Percentiles rank a stretch among this genome's conserved stretches.
Conservation (phyloP, 2,113 vertebrate genomes). For the Carlito syrichta region DNA sequence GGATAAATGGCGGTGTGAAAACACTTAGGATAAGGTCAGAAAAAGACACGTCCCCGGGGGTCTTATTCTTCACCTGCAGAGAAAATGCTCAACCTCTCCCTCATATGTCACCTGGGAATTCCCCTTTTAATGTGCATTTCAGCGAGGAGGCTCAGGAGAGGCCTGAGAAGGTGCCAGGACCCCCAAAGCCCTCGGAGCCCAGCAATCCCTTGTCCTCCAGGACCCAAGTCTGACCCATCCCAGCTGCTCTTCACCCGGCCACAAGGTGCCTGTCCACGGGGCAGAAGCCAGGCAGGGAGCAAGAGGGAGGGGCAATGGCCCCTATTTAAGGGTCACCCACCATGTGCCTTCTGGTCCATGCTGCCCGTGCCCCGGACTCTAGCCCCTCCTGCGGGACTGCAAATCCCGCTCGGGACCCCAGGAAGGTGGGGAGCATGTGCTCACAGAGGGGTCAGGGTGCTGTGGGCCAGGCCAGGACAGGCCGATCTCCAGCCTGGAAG, state of each 20-base stretch:
- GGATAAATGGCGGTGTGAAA: neutral
- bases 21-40: too few relatives aligned
- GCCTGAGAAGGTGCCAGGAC: neutral
- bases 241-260: neutral
- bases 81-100: neutral
- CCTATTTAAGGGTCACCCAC: neutral
- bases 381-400: neutral
- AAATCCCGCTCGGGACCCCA: rapidly evolving
- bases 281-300: neutral
- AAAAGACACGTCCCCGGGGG: too few relatives aligned
- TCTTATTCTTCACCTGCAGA: neutral
- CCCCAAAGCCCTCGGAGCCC: neutral
- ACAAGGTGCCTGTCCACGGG: neutral
- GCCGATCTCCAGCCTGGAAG: too few relatives aligned
- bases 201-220: neutral
- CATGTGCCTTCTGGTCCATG: neutral
- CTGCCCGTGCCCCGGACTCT: neutral
- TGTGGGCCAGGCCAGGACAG: too few relatives aligned
- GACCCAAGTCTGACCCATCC: neutral
- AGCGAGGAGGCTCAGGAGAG: too few relatives aligned
- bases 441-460: too few relatives aligned
- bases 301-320: neutral
- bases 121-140: neutral
- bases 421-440: too few relatives aligned
- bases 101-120: rapidly evolving